phyloP scores from a whole-genome alignment of 2,113 vertebrate genomes.

The Calidris pugnax region DNA sequence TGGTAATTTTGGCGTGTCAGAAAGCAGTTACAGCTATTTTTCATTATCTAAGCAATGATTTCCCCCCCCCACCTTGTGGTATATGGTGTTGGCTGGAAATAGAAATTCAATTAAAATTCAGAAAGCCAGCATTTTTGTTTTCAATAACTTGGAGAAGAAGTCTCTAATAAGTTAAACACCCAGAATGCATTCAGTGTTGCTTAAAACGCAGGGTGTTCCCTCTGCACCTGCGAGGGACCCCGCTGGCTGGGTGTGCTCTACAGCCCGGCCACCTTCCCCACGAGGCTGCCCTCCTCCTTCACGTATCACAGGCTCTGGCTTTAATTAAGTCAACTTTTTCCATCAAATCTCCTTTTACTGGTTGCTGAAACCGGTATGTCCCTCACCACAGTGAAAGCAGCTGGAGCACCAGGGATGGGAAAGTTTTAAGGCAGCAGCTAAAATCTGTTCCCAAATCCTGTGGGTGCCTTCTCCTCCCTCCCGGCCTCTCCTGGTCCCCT shows the following conservation, averaged over 20 bases:
- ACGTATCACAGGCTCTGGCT: not conserved
- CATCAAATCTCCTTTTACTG: not conserved
- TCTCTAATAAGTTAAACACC: not conserved
- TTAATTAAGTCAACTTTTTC: not conserved
- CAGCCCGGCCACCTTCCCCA: not conserved
- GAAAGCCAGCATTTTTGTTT: not conserved
- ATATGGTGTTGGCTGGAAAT: not conserved
- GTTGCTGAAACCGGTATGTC: not conserved
- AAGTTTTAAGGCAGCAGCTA: not conserved
- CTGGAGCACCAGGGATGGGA: no score
- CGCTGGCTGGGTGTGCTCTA: rapidly evolving
- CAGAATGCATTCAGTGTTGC: rapidly evolving
- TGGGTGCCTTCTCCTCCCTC: not conserved
- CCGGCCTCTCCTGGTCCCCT: not conserved
- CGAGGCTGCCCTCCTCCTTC: not conserved
- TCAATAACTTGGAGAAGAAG: not conserved
- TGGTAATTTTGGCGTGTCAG: not conserved
- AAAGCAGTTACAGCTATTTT: not conserved
- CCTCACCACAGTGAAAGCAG: rapidly evolving
- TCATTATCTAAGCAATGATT: not conserved
- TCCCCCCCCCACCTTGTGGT: not conserved
- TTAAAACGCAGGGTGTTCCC: not conserved
- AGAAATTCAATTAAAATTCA: not conserved
- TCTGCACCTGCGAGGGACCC: not conserved
- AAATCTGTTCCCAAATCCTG: not conserved